Conservation (phyloP, 2,888 invertebrate species). For the Zhuqinia jingwanae region DNA sequence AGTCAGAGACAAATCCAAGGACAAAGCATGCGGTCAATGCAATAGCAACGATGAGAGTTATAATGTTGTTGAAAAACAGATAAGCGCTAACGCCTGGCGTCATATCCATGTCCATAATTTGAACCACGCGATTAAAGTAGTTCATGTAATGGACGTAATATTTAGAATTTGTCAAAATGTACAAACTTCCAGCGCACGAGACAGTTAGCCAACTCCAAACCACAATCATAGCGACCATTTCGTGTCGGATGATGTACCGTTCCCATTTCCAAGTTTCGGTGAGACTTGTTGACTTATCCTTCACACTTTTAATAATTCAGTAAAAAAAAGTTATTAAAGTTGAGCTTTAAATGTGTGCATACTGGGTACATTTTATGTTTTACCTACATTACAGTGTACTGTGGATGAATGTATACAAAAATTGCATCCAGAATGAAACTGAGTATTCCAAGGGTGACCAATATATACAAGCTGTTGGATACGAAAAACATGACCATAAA, state of each 20-base stretch:
- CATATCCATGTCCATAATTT: conserved; percentile 76
- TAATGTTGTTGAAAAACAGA: conserved; percentile 71
- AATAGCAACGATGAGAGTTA: conserved; percentile 40
- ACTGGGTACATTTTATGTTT: neutral
- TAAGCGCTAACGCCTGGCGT: conserved; percentile 70
- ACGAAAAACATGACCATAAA: conserved; percentile 62
- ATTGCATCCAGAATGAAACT: conserved; percentile 54
- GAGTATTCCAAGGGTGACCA: conserved; percentile 65
- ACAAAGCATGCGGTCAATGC: conserved; percentile 54
- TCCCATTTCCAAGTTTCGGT: conserved; percentile 64
- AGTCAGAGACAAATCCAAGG: conserved; percentile 26
- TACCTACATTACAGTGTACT: conserved; percentile 54
- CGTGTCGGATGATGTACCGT: conserved; percentile 65
- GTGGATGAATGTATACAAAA: conserved; percentile 39
- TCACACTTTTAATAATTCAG: conserved; percentile 34
- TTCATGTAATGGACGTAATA: conserved; percentile 76
- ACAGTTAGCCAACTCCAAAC: conserved; percentile 74
- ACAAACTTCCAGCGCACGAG: conserved; percentile 65
- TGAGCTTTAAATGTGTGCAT: too few species aligned
- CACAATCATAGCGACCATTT: conserved; percentile 74
- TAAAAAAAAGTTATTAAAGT: too few species aligned
- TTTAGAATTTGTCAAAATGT: conserved; percentile 68
- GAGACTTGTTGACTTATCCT: conserved; percentile 44
- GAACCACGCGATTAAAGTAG: conserved; percentile 75
- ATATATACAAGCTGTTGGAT: conserved; percentile 22